Evolutionary conservation across 1,140 invertebrate species (phyloP).

Genomic region (Camponotus vicinus): DNA sequence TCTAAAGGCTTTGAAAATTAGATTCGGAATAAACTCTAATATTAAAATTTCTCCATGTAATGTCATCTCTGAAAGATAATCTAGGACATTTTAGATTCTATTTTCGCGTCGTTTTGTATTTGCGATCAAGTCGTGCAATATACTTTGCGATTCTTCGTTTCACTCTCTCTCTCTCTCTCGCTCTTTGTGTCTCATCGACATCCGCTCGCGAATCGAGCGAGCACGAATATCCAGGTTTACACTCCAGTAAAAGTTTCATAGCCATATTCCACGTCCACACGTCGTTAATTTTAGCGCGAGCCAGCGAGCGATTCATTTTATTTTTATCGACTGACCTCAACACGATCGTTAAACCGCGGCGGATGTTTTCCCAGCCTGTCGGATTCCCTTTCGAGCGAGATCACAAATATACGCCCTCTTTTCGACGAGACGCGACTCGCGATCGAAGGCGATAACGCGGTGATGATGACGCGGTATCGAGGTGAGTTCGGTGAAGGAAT

Average conservation of each 20-base stretch:
- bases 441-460: conserved; percentile 16
- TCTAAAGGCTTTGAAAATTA: not conserved
- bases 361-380: conserved; percentile 68
- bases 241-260: conserved; percentile 76
- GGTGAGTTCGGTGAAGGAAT: conserved; percentile 17
- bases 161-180: conserved; percentile 18
- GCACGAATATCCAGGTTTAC: conserved; percentile 73
- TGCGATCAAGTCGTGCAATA: not conserved
- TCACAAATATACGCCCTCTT: not conserved
- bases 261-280: conserved; percentile 76
- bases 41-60: too few relatives aligned
- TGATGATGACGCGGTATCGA: not conserved
- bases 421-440: not conserved
- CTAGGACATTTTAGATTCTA: not conserved
- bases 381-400: conserved; percentile 29
- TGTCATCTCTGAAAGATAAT: not conserved
- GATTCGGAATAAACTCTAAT: not conserved
- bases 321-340: conserved; percentile 78
- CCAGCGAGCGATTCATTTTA: conserved; percentile 69
- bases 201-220: conserved; percentile 33
- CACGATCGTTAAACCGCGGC: conserved; percentile 74
- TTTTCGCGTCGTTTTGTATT: not conserved
- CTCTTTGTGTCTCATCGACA: not conserved
- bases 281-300: conserved; percentile 76
- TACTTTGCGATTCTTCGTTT: conserved; percentile 61